A percentile compares a stretch with the other conserved stretches of the same genome.
These are phyloP conservation scores for Baronia brevicornis DNA, from an alignment of 2,888 invertebrate genomes.

Conservation along the genomic window DNA sequence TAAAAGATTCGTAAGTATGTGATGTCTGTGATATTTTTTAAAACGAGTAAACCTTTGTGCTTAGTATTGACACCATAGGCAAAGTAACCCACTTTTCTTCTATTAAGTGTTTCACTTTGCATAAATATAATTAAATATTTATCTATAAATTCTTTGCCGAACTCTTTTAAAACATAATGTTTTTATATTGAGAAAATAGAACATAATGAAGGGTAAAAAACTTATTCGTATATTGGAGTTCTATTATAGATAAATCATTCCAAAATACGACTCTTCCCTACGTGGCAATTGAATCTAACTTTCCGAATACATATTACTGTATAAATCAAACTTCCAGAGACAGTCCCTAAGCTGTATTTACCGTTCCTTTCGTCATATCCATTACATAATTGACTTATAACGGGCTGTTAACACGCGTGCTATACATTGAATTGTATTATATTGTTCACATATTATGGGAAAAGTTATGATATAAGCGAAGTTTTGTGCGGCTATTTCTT, in stretches of 20 bases:
- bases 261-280: constrained; percentile 32
- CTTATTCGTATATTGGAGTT: constrained; percentile 6
- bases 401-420: constrained; percentile 50
- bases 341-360: constrained; percentile 40
- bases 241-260: constrained; percentile 36
- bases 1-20: no score
- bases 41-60: no score
- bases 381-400: constrained; percentile 52
- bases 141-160: no score
- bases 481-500: constrained; percentile 43
- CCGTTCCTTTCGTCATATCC: constrained; percentile 38
- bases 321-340: constrained; percentile 48
- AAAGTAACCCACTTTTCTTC: no score
- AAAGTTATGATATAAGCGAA: constrained; percentile 46
- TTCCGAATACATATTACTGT: constrained; percentile 44
- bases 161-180: no score
- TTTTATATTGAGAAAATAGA: no score
- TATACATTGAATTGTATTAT: constrained; percentile 38
- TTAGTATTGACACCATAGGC: no score
- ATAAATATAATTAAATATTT: no score
- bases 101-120: no score
- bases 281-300: constrained; percentile 32
- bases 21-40: no score
- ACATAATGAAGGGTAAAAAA: neutral
- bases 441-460: constrained; percentile 24